Conservation (phyloP, 2,113 vertebrate species). For the zebrafish (Danio rerio) region DNA sequence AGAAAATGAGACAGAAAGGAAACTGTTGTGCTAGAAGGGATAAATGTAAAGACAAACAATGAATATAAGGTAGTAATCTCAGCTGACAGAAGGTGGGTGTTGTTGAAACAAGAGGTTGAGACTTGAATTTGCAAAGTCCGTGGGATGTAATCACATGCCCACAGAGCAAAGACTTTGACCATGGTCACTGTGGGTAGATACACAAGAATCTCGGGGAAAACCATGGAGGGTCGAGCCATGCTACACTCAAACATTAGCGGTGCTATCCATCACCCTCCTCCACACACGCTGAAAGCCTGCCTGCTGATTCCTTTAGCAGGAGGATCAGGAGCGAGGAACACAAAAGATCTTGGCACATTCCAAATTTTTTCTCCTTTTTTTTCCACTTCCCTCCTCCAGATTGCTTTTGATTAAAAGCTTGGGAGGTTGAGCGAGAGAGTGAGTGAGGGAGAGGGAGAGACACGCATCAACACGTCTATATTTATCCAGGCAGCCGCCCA, state of each 20-base stretch:
- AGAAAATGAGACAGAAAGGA: slow-evolving; percentile 11
- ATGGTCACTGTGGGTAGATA: slow-evolving; percentile 36
- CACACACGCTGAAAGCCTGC: slow-evolving; percentile 61
- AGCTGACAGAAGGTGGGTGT: slow-evolving; percentile 12
- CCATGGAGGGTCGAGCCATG: slow-evolving; percentile 7
- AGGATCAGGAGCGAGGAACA: slow-evolving; percentile 66
- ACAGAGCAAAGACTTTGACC: slow-evolving; percentile 23
- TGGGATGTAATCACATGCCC: slow-evolving; percentile 24
- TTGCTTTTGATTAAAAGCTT: slow-evolving; percentile 81
- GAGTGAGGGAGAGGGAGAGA: slow-evolving; percentile 33
- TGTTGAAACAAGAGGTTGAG: slow-evolving; percentile 29
- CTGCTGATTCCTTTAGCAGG: slow-evolving; percentile 66
- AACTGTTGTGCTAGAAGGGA: slow-evolving; percentile 27
- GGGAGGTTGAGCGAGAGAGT: slow-evolving; percentile 61
- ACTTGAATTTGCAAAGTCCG: neutral
- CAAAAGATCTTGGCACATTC: slow-evolving; percentile 72
- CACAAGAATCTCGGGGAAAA: slow-evolving; percentile 21
- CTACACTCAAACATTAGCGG: slow-evolving; percentile 41
- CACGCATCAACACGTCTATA: slow-evolving; percentile 67
- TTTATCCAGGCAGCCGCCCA: slow-evolving; percentile 78
- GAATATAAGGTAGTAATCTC: slow-evolving; percentile 19
- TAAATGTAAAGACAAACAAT: slow-evolving; percentile 14
- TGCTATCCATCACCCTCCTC: slow-evolving; percentile 50
- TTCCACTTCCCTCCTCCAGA: slow-evolving; percentile 72
- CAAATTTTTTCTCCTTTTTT: slow-evolving; percentile 46